Evolutionary conservation across 2,113 vertebrate genomes (phyloP), one percentile per base, ranked within the genome.

Genomic region (Entelurus aequoreus): DNA sequence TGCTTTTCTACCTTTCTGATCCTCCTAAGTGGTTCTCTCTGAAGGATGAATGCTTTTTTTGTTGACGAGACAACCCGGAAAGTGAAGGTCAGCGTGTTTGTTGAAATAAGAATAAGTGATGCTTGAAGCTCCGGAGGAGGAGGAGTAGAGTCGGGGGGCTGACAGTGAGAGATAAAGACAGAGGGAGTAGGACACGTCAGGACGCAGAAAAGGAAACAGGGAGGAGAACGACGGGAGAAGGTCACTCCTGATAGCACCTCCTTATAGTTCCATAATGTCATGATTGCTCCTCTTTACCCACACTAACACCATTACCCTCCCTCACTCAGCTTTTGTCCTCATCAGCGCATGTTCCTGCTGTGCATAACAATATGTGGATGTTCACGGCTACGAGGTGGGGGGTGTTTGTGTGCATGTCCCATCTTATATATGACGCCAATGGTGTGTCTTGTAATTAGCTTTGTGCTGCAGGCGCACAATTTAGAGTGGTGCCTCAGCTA

Each of bases 211-310:
- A 62, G 51, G 58, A 77, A 58, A 46, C 54, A 40, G 40, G 49
- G 68, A 58, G 63, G 46, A 54, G 62, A 42, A 46, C 51, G 15
- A 62, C 42, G 57, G 52, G 61, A 72, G 80, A 88, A 87, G 85
- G 85, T 89, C 84, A 86, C 75, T 72, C 38, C 71, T 88, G 85
- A 87, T 87, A 66, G 84, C 70, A 86, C 83, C 73, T 79, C 80
- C 74, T 75, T 72, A 19, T 88, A 76, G 84, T 89, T 89, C 89
- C 77, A 83, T 88, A 79, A 85, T 71, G 78, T 69, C 72, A 82
- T 89, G 84, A 89, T 87, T 69, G 78, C 48, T 47, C 54, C 65
- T 77, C 78, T 83, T 84, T 80, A 54, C 67, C 55, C 59, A 9
- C 63, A 59, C 71, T 72, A 77, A 82, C 61, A 53, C 59, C 70